phyloP scores from a whole-genome alignment of 2,888 invertebrate genomes.

The Cheilosia pagana region DNA sequence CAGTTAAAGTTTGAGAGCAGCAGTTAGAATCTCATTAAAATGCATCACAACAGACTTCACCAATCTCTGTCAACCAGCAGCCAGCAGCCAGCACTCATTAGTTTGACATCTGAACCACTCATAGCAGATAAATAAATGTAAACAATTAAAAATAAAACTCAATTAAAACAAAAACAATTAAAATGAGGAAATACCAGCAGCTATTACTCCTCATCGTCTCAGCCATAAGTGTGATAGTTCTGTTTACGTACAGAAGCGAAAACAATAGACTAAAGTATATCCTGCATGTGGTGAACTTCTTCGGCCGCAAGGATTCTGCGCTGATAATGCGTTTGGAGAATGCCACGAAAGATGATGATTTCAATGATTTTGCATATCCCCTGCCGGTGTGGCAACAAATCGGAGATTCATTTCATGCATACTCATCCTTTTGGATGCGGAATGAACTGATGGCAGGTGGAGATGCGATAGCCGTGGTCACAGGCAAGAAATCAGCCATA shows the following conservation, averaged over 20 bases:
- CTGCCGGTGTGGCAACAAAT: slow-evolving; percentile 86
- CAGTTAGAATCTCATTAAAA: neutral
- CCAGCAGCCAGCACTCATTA: neutral
- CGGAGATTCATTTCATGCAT: slow-evolving; percentile 85
- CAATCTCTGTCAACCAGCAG: neutral
- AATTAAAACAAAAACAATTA: slow-evolving; percentile 71
- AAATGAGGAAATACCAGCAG: slow-evolving; percentile 94
- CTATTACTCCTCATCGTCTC: slow-evolving; percentile 89
- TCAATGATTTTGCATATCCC: slow-evolving; percentile 83
- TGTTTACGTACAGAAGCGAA: slow-evolving; percentile 93
- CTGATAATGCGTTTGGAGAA: slow-evolving; percentile 80
- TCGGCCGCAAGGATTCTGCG: slow-evolving; percentile 85
- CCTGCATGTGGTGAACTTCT: slow-evolving; percentile 93
- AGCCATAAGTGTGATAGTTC: slow-evolving; percentile 88
- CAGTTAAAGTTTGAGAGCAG: slow-evolving; percentile 1
- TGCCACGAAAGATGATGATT: slow-evolving; percentile 77
- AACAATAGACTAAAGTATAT: slow-evolving; percentile 93
- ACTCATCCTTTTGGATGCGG: slow-evolving; percentile 86
- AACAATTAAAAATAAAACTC: slow-evolving; percentile 58
- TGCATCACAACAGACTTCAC: neutral
- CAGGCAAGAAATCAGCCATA: slow-evolving; percentile 85
- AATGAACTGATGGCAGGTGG: slow-evolving; percentile 82
- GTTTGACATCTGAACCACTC: neutral
- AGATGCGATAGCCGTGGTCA: slow-evolving; percentile 85
- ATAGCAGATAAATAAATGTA: slow-evolving; percentile 55